phyloP scores from a whole-genome alignment of 1,140 invertebrate species.

The Calephelis virginiensis region DNA sequence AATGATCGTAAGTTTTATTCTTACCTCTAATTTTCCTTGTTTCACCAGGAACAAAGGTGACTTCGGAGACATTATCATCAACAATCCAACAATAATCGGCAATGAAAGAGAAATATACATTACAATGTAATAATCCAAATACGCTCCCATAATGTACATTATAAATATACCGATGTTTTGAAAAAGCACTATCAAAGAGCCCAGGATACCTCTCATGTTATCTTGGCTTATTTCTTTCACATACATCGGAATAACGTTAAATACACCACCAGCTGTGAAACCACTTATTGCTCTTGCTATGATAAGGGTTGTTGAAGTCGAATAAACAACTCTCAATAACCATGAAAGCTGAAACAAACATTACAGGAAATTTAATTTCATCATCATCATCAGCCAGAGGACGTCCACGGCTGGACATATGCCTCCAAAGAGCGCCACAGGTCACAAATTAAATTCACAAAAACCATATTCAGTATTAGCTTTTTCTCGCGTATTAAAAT shows the following conservation, averaged over 20 bases:
- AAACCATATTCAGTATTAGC: no score
- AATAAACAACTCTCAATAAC: not conserved
- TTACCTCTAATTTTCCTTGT: slow-evolving; percentile 34
- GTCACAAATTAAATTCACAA: no score
- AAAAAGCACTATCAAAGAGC: slow-evolving; percentile 19
- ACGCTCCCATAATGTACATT: slow-evolving; percentile 78
- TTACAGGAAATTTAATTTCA: no score
- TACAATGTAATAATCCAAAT: slow-evolving; percentile 60
- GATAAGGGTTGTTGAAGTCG: slow-evolving; percentile 15
- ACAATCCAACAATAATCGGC: slow-evolving; percentile 24
- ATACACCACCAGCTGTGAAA: slow-evolving; percentile 22
- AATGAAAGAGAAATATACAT: slow-evolving; percentile 29
- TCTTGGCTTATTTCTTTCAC: slow-evolving; percentile 32
- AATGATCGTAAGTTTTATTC: not conserved
- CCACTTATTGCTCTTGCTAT: slow-evolving; percentile 25
- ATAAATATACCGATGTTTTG: slow-evolving; percentile 31
- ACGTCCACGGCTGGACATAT: no score
- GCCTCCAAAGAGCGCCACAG: no score
- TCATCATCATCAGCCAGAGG: no score
- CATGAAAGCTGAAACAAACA: slow-evolving; percentile 1
- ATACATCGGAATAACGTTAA: slow-evolving; percentile 27
- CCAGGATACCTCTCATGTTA: slow-evolving; percentile 26
- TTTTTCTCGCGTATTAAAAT: no score
- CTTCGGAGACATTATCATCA: slow-evolving; percentile 35
- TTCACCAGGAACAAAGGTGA: slow-evolving; percentile 38